Evolutionary conservation across 2,113 vertebrate genomes (phyloP), one percentile per base, ranked within the genome.

Genomic region (Chaetodon trifascialis): DNA sequence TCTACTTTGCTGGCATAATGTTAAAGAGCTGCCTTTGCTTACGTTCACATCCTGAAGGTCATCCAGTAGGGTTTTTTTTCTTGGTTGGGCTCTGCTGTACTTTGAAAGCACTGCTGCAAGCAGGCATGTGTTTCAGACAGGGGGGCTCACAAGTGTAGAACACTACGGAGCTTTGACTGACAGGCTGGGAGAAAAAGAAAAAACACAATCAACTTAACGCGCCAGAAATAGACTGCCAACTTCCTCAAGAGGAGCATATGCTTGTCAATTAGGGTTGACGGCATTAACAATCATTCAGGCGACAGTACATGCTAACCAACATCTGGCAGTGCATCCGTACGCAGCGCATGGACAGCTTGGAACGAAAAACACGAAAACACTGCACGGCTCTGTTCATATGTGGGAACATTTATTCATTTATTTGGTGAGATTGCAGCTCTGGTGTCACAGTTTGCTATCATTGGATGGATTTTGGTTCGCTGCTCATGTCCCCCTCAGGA

Each of bases 181-280:
- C n/a, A 68, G 7, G n/a, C 38, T 11, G 7, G 12, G 9, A 68
- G 36, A 64, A 70, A 69, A 54, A 75, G n/a, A 36, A 36, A 12
- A 62, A 34, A 65, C 19, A 16, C 21, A 42, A 44, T 62, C 21
- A 56, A 30, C 3, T 60, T 21, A 21, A 3, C 9, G 15, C 25
- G 19, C 21, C 58, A 2, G 19, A 51, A 76, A 77, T n/a, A 66
- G 42, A 71, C 70, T 40, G 25, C 7, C 23, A 0, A 21, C 0
- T 49, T 72, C 11, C 23, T 67, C 14, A 15, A 62, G 12, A 5
- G 8, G 47, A 52, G 56, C 69, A 58, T 47, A 0, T 75, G 68
- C 74, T 66, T 59, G 42, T 71, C 69, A 65, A 23, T 74, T 78
- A 67, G 11, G 38, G 66, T 11, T 49, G 60, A 81, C 21, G 1